phyloP scores from a whole-genome alignment of 2,797 vertebrate species.

The Loriculus beryllinus region DNA sequence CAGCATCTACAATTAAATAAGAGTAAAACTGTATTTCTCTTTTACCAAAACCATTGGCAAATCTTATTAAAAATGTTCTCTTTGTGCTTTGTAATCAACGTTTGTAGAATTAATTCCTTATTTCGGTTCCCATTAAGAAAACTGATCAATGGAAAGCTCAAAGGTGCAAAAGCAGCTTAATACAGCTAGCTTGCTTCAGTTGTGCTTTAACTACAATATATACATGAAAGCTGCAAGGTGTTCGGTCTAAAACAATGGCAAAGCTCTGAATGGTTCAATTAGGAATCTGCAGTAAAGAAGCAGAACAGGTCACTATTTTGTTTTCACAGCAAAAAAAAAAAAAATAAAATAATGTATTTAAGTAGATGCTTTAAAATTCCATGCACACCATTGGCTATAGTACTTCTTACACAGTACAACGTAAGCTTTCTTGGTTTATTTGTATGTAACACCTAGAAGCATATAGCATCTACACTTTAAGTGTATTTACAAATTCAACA shows the following conservation, averaged over 20 bases:
- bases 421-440: slow-evolving; percentile 72
- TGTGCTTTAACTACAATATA: slow-evolving; percentile 67
- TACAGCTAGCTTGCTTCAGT: slow-evolving; percentile 17
- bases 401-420: slow-evolving; percentile 83
- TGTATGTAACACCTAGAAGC: slow-evolving; percentile 76
- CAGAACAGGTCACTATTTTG: slow-evolving; percentile 71
- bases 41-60: slow-evolving; percentile 47
- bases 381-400: slow-evolving; percentile 79
- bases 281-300: slow-evolving; percentile 40
- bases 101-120: not conserved
- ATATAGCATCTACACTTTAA: slow-evolving; percentile 83
- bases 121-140: slow-evolving; percentile 19
- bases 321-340: slow-evolving; percentile 82
- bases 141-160: slow-evolving; percentile 60
- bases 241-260: not conserved
- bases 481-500: slow-evolving; percentile 96
- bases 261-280: slow-evolving; percentile 39
- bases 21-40: slow-evolving; percentile 17
- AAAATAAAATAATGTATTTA: slow-evolving; percentile 69
- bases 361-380: slow-evolving; percentile 82
- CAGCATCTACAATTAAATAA: slow-evolving; percentile 74
- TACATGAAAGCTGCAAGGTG: slow-evolving; percentile 20
- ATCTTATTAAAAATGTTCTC: slow-evolving; percentile 41
- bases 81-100: slow-evolving; percentile 71
- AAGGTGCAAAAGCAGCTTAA: slow-evolving; percentile 5